Percentiles rank a stretch among this genome's conserved stretches.
Evolutionary conservation across 2,888 invertebrate genomes (phyloP).

Genomic region (Neoscelio sp.): DNA sequence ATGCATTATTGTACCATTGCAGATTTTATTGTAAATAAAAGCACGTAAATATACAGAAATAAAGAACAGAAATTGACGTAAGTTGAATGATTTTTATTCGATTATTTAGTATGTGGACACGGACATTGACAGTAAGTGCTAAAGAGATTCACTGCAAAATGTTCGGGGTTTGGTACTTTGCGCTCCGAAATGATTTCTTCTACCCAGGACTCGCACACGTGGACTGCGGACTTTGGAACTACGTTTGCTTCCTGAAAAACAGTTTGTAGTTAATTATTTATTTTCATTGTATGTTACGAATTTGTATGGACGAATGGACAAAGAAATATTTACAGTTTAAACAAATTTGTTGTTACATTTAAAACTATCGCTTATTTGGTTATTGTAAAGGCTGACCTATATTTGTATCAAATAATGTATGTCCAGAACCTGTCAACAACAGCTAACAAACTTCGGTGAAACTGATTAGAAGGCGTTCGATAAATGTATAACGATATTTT

Average conservation of each 20-base stretch:
- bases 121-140: conserved; percentile 76
- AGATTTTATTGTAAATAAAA: neutral
- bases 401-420: too few relatives aligned
- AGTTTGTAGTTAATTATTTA: neutral
- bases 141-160: conserved; percentile 74
- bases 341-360: too few relatives aligned
- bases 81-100: neutral
- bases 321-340: too few relatives aligned
- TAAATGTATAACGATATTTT: conserved; percentile 1
- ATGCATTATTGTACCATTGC: neutral
- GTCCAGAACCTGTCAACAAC: neutral
- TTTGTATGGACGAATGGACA: conserved; percentile 29
- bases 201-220: conserved; percentile 78
- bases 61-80: neutral
- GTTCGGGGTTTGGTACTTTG: conserved; percentile 63
- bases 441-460: neutral
- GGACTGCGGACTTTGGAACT: conserved; percentile 74
- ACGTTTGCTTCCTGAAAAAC: conserved; percentile 71
- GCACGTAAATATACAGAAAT: neutral
- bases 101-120: conserved; percentile 69
- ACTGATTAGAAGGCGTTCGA: neutral
- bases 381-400: too few relatives aligned
- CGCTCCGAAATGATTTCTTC: conserved; percentile 68
- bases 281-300: neutral
- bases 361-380: too few relatives aligned